phyloP scores from a whole-genome alignment of 2,888 invertebrate species.

The Drosophila borealis region DNA sequence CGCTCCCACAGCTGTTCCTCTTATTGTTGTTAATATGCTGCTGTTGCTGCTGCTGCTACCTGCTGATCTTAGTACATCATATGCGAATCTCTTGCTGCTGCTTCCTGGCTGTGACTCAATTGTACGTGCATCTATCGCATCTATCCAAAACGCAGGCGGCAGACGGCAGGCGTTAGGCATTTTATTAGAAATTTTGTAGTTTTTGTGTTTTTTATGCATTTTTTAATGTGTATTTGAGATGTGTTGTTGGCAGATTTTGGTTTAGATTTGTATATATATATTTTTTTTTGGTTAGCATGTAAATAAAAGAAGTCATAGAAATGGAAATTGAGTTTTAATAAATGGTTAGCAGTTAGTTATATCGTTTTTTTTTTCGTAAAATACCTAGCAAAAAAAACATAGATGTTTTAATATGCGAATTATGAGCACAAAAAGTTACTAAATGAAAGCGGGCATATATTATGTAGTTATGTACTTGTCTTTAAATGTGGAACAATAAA shows the following conservation, averaged over 20 bases:
- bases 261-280: constrained; percentile 30
- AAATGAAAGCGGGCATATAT: constrained; percentile 64
- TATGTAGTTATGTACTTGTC: constrained; percentile 29
- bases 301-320: constrained; percentile 78
- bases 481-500: constrained; percentile 43
- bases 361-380: constrained; percentile 28
- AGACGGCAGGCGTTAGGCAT: constrained; percentile 8
- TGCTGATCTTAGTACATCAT: constrained; percentile 18
- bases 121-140: constrained; percentile 59
- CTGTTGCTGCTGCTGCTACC: constrained; percentile 30
- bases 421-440: constrained; percentile 74
- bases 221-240: constrained; percentile 38
- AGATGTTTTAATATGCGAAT: constrained; percentile 51
- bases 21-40: constrained; percentile 10
- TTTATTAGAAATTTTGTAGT: constrained; percentile 37
- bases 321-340: constrained; percentile 77
- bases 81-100: constrained; percentile 32
- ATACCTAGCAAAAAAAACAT: constrained; percentile 30
- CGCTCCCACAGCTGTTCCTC: constrained; percentile 22
- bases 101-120: constrained; percentile 30
- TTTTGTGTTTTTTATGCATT: constrained; percentile 26
- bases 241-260: constrained; percentile 40
- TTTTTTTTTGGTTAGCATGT: constrained; percentile 71
- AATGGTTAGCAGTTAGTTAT: constrained; percentile 75
- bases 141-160: constrained; percentile 38